Evolutionary conservation across 2,113 vertebrate species (phyloP).

Genomic region (Prochilodus magdalenae): DNA sequence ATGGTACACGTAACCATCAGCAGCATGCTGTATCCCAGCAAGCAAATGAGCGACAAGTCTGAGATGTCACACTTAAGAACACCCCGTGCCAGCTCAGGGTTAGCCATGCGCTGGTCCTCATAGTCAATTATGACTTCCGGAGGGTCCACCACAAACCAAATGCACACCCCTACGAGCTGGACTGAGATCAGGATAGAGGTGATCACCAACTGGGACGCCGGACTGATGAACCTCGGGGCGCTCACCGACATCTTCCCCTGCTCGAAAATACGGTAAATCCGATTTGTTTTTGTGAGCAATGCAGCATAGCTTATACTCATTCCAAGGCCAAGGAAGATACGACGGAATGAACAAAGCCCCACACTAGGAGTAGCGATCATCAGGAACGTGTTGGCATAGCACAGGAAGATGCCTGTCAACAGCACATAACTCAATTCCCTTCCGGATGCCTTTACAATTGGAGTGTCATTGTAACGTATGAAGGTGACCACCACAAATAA

Average conservation of each 20-base stretch:
- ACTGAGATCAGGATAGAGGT: constrained; percentile 77
- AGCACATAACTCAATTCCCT: constrained; percentile 80
- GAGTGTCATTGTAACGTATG: constrained; percentile 79
- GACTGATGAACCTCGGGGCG: constrained; percentile 76
- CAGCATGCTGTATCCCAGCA: constrained; percentile 98
- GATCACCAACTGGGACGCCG: constrained; percentile 77
- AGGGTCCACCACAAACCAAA: constrained; percentile 77
- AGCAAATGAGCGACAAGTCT: constrained; percentile 87
- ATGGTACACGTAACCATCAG: constrained; percentile 99
- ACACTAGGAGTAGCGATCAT: constrained; percentile 78
- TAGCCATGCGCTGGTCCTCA: constrained; percentile 75
- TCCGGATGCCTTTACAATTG: constrained; percentile 79
- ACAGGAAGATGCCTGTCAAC: constrained; percentile 80
- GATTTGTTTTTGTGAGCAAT: constrained; percentile 80
- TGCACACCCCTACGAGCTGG: constrained; percentile 79
- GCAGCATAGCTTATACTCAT: constrained; percentile 82
- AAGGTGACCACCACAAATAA: constrained; percentile 78
- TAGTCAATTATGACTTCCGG: constrained; percentile 78
- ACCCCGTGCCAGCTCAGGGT: constrained; percentile 72
- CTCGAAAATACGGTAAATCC: constrained; percentile 81
- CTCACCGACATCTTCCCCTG: constrained; percentile 79
- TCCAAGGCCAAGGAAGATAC: constrained; percentile 79
- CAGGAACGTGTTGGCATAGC: constrained; percentile 79
- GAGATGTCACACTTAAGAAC: constrained; percentile 82
- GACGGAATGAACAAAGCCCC: constrained; percentile 76